Evolutionary conservation across 2,888 invertebrate species (phyloP).

Genomic region (Peribatodes rhomboidaria): DNA sequence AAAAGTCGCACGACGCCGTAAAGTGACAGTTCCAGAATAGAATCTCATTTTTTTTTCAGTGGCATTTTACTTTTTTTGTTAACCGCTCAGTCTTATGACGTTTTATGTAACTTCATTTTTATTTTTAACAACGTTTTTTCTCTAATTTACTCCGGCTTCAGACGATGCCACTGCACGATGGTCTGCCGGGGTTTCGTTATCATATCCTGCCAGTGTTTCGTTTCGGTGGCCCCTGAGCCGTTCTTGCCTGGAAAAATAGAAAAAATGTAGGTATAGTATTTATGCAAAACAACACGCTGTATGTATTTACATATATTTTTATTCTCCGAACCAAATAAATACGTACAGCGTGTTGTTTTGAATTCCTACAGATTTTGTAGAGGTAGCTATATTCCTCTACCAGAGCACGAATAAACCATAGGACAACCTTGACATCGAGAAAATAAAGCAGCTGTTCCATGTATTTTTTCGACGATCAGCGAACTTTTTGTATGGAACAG

Average conservation of each 20-base stretch:
- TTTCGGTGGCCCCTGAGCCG: slow-evolving; percentile 97
- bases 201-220: slow-evolving; percentile 99
- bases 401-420: too few relatives aligned
- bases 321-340: too few relatives aligned
- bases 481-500: too few relatives aligned
- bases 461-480: too few relatives aligned
- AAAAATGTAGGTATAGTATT: too few relatives aligned
- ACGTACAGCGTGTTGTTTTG: too few relatives aligned
- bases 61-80: slow-evolving; percentile 69
- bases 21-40: slow-evolving; percentile 43
- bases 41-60: slow-evolving; percentile 55
- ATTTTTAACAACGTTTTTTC: slow-evolving; percentile 48
- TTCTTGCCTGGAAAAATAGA: slow-evolving; percentile 91
- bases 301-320: too few relatives aligned
- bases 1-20: slow-evolving; percentile 38
- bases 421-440: too few relatives aligned
- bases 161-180: slow-evolving; percentile 98
- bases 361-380: too few relatives aligned
- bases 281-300: too few relatives aligned
- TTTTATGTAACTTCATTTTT: slow-evolving; percentile 63
- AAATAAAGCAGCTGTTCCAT: too few relatives aligned
- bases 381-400: too few relatives aligned
- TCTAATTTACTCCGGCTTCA: slow-evolving; percentile 93
- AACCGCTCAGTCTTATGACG: slow-evolving; percentile 85
- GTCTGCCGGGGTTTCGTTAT: slow-evolving; percentile 98